phyloP scores from a whole-genome alignment of 2,888 invertebrate genomes.

The Meta bourneti region DNA sequence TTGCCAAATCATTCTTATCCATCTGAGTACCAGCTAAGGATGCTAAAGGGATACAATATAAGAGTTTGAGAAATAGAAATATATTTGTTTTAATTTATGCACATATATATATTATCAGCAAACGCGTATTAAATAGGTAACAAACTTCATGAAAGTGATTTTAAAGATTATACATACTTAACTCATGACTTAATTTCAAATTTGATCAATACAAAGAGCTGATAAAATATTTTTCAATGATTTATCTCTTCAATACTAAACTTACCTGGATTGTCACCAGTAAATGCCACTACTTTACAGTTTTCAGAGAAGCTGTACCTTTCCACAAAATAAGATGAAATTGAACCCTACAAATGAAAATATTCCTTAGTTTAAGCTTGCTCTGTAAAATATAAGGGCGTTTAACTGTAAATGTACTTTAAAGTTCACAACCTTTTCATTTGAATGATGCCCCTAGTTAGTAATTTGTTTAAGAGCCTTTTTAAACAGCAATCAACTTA shows the following conservation, averaged over 20 bases:
- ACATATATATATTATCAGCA: not conserved
- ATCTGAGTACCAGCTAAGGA: constrained; percentile 88
- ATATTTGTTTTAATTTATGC: not conserved
- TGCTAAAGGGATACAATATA: constrained; percentile 78
- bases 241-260: not conserved
- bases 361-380: too few relatives aligned
- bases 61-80: not conserved
- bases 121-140: not conserved
- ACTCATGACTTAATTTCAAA: not conserved
- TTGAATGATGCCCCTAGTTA: too few relatives aligned
- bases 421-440: too few relatives aligned
- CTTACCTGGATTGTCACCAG: constrained; percentile 95
- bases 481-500: too few relatives aligned
- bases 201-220: not conserved
- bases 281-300: constrained; percentile 92
- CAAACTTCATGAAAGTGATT: not conserved
- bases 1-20: constrained; percentile 89
- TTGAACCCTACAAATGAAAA: constrained; percentile 84
- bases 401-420: too few relatives aligned
- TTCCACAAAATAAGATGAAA: constrained; percentile 90
- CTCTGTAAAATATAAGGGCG: too few relatives aligned
- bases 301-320: constrained; percentile 90
- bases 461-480: too few relatives aligned
- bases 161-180: not conserved
- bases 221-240: not conserved